Evolutionary conservation across 2,888 invertebrate species (phyloP), one percentile per base, ranked within the genome.

Genomic region (Cartodere bifasciata): DNA sequence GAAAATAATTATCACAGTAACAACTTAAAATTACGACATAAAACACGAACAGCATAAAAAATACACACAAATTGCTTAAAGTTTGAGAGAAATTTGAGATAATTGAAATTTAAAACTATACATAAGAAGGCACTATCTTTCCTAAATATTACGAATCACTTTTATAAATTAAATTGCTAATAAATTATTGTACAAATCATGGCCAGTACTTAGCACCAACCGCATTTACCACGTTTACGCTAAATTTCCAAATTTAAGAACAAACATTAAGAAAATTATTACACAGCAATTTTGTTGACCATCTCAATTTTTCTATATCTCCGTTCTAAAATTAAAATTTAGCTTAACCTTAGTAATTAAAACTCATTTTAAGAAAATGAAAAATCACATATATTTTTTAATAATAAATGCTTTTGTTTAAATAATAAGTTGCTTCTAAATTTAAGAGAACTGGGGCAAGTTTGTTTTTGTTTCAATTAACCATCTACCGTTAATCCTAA

Each of bases 1-100:
- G 52, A 53, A 47, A 44, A 48, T 48, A 44, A 42, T 47, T 53
- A 53, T 53, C 53, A 53, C 53, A 53, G 52, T 45, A 53, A 50
- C 40, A 46, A 45, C 44, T 44, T 44, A 44, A 40, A 41, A 40
- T 34, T 41, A 38, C 37, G 29, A 41, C 35, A 39, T 41, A 44
- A 43, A 44, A 42, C 40, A 38, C 38, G 41, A 41, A 43, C 37
- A 41, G 44, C 44, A 42, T 41, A 44, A 44, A 43, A 38, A 40
- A 42, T 37, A 38, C 32, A 34, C 28, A 36, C 38, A 44, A 44
- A 52, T 48, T 46, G 51, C 50, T 52, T 51, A 51, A 52, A 52
- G 52, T 53, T 52, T 49, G 48, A 47, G 42, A 40, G 41, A 39
- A 35, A 31, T 21, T 28, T n/a, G n/a, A 11, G 6, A 23, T 10